Conservation (phyloP, 1,140 invertebrate species). For the Diabrotica undecimpunctata region DNA sequence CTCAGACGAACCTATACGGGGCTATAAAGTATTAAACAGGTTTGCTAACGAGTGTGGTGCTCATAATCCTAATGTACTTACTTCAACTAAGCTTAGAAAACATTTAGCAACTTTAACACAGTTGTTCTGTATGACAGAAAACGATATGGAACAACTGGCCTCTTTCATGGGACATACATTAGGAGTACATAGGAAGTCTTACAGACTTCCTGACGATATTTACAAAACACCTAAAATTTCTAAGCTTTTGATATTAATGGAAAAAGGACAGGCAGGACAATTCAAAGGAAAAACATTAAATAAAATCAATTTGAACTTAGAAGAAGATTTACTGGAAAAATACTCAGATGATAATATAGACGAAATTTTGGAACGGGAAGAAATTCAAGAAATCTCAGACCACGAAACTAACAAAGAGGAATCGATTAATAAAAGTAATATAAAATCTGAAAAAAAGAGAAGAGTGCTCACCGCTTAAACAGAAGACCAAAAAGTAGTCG, state of each 20-base stretch:
- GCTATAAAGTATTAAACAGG: constrained; percentile 40
- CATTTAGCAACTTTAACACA: constrained; percentile 43
- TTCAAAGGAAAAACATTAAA: constrained; percentile 39
- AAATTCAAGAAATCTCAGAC: background rate
- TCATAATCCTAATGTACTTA: constrained; percentile 35
- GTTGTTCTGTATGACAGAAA: constrained; percentile 38
- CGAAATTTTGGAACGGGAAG: background rate
- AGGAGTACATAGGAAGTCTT: constrained; percentile 20
- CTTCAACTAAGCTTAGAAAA: constrained; percentile 38
- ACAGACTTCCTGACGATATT: constrained; percentile 30
- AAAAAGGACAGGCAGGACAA: constrained; percentile 37
- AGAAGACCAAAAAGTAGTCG: background rate
- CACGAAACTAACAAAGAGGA: background rate
- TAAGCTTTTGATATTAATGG: constrained; percentile 32
- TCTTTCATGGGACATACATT: constrained; percentile 25
- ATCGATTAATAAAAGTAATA: background rate
- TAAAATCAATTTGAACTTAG: constrained; percentile 29
- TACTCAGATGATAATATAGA: background rate
- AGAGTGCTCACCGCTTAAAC: background rate
- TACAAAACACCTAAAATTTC: constrained; percentile 35
- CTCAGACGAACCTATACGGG: constrained; percentile 25
- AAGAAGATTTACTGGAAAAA: background rate
- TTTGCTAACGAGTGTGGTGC: constrained; percentile 31
- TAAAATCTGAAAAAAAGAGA: background rate
- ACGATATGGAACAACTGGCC: constrained; percentile 37